phyloP scores from a whole-genome alignment of 1,140 invertebrate genomes.

The Babylonia areolata region DNA sequence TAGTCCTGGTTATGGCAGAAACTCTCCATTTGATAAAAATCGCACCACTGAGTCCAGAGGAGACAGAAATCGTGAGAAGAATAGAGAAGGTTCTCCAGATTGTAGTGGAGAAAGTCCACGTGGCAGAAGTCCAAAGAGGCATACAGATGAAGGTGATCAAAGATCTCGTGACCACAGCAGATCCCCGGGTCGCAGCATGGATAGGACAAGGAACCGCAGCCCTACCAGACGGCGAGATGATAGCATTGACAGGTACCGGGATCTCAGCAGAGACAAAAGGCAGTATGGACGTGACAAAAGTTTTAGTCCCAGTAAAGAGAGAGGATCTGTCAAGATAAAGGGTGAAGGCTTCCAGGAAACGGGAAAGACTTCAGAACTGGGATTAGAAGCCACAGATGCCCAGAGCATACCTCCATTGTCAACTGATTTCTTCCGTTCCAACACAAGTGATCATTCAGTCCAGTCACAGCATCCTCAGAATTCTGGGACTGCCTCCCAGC shows the following conservation, averaged over 20 bases:
- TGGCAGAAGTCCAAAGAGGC: neutral
- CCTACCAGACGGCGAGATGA: conserved; percentile 14
- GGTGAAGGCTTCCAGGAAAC: neutral
- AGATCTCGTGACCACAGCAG: conserved; percentile 6
- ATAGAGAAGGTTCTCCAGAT: neutral
- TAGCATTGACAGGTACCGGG: conserved; percentile 17
- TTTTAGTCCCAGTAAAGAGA: conserved; percentile 20
- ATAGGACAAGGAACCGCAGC: neutral
- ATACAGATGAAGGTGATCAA: neutral
- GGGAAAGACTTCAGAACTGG: neutral
- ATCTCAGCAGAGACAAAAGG: neutral
- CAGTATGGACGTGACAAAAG: neutral
- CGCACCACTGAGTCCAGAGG: neutral
- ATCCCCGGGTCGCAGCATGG: conserved; percentile 6
- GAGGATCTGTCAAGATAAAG: neutral
- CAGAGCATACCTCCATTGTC: neutral
- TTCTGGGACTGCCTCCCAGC: neutral
- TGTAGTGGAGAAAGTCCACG: neutral
- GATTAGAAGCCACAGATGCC: neutral
- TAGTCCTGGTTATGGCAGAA: conserved; percentile 4
- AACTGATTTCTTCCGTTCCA: conserved; percentile 17
- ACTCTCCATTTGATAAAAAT: neutral
- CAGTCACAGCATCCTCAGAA: neutral
- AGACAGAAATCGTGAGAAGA: conserved; percentile 9
- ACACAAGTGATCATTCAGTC: neutral